Conservation (phyloP, 35 echinoderm and acorn worm genomes). For the Heliocidaris tuberculata region DNA sequence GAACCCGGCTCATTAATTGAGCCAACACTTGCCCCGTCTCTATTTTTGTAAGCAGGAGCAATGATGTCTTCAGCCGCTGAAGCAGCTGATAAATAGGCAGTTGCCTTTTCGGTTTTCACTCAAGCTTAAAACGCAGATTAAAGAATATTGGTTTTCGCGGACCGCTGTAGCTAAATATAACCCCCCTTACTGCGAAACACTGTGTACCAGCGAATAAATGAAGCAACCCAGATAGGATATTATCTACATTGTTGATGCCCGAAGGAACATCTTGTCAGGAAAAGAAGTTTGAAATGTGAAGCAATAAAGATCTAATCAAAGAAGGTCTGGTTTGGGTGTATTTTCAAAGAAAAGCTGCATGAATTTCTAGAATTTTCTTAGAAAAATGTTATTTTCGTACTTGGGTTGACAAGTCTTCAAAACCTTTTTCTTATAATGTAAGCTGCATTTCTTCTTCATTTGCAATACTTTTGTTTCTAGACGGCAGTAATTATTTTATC, state of each 20-base stretch:
- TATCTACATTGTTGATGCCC: background rate
- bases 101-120: background rate
- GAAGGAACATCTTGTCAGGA: background rate
- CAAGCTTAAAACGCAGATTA: background rate
- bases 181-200: background rate
- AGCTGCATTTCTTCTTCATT: no score
- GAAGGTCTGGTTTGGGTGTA: background rate
- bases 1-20: background rate
- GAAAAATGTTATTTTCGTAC: no score
- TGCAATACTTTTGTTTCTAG: no score
- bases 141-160: background rate
- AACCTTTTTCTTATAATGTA: no score
- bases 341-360: background rate
- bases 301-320: background rate
- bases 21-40: background rate
- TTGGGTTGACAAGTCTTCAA: no score
- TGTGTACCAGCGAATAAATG: background rate
- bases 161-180: background rate
- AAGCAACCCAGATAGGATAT: background rate
- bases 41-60: background rate
- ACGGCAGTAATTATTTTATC: no score
- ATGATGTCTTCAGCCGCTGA: background rate
- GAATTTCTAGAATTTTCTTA: background rate
- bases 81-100: slow-evolving; percentile 16
- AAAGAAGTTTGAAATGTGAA: background rate